Conservation (phyloP, 2,113 vertebrate species). For the Cyphomyrus plagiostoma region DNA sequence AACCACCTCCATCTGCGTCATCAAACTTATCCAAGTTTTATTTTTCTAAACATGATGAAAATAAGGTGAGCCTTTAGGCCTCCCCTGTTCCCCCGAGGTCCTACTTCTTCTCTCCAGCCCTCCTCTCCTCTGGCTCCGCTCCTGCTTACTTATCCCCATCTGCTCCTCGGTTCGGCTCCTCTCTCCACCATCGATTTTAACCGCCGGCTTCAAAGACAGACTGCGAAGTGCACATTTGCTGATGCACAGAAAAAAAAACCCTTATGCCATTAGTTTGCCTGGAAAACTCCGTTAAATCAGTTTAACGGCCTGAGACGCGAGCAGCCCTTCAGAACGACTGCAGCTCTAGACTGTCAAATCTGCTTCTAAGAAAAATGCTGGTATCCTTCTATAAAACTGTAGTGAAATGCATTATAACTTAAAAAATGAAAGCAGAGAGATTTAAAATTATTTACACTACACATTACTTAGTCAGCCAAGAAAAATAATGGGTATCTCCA, state of each 20-base stretch:
- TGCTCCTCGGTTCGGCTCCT: neutral
- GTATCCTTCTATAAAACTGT: neutral
- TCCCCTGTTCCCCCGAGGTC: neutral
- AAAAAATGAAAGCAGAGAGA: neutral
- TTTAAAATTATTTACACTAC: neutral
- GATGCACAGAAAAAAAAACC: neutral
- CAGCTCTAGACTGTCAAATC: neutral
- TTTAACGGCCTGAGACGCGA: neutral
- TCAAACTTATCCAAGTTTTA: neutral
- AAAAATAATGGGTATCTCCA: neutral
- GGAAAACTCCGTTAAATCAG: neutral
- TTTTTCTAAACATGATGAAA: neutral
- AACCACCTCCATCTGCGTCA: neutral
- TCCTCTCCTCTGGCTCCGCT: neutral
- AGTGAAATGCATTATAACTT: neutral
- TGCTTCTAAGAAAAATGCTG: neutral
- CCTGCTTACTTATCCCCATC: neutral
- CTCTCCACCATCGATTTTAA: neutral
- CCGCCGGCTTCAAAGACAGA: slow-evolving; percentile 1
- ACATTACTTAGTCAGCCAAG: neutral
- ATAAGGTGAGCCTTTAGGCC: neutral
- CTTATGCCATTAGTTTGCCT: neutral
- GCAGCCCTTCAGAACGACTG: neutral
- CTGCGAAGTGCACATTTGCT: slow-evolving; percentile 4
- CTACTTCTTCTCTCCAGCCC: neutral